A percentile compares a stretch with the other conserved stretches of the same genome.
These are phyloP conservation scores for Chromobotia macracanthus DNA, from an alignment of 2,797 vertebrate species.

Conservation along the genomic window DNA sequence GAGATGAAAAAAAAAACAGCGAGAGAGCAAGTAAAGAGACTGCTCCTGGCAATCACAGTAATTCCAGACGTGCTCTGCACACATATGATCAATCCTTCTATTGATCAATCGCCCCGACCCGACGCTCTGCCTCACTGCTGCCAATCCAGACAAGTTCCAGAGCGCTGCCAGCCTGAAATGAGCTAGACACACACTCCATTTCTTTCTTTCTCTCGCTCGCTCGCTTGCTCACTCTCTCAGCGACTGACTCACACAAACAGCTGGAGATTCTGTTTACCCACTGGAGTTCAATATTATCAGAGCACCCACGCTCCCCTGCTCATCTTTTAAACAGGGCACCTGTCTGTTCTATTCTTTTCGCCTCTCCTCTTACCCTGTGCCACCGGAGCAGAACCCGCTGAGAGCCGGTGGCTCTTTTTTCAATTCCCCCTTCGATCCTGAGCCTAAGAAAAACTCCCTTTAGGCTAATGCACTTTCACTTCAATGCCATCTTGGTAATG, in stretches of 20 bases:
- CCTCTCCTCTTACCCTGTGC: not conserved
- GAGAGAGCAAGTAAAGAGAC: slow-evolving; percentile 47
- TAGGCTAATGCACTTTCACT: not conserved
- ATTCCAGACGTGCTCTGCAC: slow-evolving; percentile 37
- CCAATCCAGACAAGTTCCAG: slow-evolving; percentile 64
- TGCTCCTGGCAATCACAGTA: slow-evolving; percentile 48
- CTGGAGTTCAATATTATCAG: slow-evolving; percentile 72
- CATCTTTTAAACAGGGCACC: slow-evolving; percentile 28
- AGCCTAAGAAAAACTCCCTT: not conserved
- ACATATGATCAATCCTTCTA: slow-evolving; percentile 42
- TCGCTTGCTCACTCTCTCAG: not conserved
- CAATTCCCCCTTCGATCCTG: not conserved
- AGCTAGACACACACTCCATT: slow-evolving; percentile 54
- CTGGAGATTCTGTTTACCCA: slow-evolving; percentile 67
- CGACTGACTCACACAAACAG: slow-evolving; percentile 53
- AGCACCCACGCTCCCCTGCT: slow-evolving; percentile 64
- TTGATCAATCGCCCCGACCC: slow-evolving; percentile 47
- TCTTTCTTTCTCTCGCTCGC: slow-evolving; percentile 1
- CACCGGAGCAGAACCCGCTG: slow-evolving; percentile 8
- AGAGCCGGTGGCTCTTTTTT: slow-evolving; percentile 9
- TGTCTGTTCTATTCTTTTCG: slow-evolving; percentile 51
- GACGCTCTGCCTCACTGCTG: slow-evolving; percentile 36
- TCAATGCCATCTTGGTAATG: not conserved
- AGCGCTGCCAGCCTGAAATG: slow-evolving; percentile 58
- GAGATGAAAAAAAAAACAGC: slow-evolving; percentile 19